Evolutionary conservation across 2,113 vertebrate genomes (phyloP).

Genomic region (Microcebus tavaratra): DNA sequence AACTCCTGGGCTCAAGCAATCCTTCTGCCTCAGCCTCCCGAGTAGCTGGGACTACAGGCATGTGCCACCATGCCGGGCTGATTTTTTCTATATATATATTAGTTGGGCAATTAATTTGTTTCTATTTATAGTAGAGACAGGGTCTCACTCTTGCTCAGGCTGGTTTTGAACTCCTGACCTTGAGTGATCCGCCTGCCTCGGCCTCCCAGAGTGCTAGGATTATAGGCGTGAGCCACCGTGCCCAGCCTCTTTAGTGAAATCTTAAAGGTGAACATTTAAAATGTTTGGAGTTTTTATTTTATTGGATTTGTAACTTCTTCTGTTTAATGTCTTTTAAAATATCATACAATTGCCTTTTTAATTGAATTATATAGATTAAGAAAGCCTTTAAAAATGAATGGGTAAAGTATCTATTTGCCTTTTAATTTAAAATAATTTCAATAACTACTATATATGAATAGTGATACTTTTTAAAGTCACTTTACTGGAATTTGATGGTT

Average conservation of each 20-base stretch:
- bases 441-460: constrained; percentile 3
- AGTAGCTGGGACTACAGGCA: no score
- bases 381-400: constrained; percentile 28
- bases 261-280: constrained; percentile 14
- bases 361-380: neutral
- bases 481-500: constrained; percentile 41
- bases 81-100: no score
- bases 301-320: neutral
- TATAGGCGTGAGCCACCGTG: no score
- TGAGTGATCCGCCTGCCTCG: no score
- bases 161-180: no score
- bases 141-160: no score
- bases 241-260: neutral
- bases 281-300: constrained; percentile 22
- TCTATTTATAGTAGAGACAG: no score
- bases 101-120: no score
- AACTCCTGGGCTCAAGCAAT: no score
- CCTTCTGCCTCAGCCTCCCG: no score
- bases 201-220: no score
- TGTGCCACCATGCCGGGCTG: no score
- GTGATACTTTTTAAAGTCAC: neutral
- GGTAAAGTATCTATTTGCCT: constrained; percentile 33
- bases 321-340: constrained; percentile 12
- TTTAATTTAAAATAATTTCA: constrained; percentile 51
- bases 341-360: neutral